Percentiles rank a stretch among this genome's conserved stretches.
These are phyloP conservation scores for Tillus elongatus DNA, from an alignment of 2,888 invertebrate species.

Conservation along the genomic window DNA sequence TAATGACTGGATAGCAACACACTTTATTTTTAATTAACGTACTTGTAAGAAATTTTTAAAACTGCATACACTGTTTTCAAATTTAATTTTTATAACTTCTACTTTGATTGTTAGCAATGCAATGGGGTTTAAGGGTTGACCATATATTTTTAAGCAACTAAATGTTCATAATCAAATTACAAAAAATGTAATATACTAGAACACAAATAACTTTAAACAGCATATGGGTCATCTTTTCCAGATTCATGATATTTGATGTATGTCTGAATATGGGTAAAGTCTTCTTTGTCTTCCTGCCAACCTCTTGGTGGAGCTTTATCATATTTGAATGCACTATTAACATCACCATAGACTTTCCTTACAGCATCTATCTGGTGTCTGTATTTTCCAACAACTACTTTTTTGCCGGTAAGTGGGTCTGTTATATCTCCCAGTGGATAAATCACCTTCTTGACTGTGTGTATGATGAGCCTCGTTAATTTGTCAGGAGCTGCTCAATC, in stretches of 20 bases:
- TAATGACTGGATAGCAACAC: no score
- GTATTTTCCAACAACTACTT: conserved; percentile 62
- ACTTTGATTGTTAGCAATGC: no score
- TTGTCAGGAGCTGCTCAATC: conserved; percentile 62
- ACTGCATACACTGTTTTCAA: no score
- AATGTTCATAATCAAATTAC: no score
- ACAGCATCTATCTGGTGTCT: conserved; percentile 64
- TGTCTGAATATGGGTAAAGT: conserved; percentile 68
- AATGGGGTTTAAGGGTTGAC: no score
- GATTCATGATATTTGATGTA: conserved; percentile 73
- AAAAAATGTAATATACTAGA: no score
- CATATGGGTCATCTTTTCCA: conserved; percentile 64
- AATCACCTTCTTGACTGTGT: conserved; percentile 68
- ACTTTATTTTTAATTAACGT: no score
- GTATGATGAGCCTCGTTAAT: conserved; percentile 67
- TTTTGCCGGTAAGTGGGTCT: conserved; percentile 78
- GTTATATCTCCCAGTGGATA: conserved; percentile 75
- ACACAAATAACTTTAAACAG: conserved; percentile 47
- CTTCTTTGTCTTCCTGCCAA: conserved; percentile 71
- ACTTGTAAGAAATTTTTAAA: no score
- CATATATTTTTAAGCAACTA: no score
- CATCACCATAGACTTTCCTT: conserved; percentile 60
- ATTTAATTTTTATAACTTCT: no score
- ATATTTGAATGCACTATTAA: conserved; percentile 61
- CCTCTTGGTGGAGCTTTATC: conserved; percentile 69